Evolutionary conservation across 2,888 invertebrate species (phyloP), one percentile per base, ranked within the genome.

Genomic region (Pseudococcus viburni): DNA sequence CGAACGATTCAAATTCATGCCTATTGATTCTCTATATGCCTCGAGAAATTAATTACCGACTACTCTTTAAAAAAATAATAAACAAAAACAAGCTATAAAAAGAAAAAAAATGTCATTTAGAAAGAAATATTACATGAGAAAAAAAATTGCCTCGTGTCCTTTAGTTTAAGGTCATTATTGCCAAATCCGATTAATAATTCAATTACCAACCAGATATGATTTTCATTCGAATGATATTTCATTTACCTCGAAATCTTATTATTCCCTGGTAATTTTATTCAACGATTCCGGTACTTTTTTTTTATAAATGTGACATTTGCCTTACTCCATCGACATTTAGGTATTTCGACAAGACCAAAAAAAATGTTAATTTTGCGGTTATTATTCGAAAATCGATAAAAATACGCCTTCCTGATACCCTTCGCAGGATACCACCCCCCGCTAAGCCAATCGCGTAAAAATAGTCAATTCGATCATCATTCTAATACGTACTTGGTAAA

Each of bases 401-500:
- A 83, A 83, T n/a, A 19, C 9, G 19, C 11, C 80, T 83, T 46
- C 46, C 46, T 83, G 80, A 19, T 83, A 19, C 8, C 80, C 46
- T 83, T 83, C 80, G 11, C 1, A 12, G 22, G 19, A 64, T 0
- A 4, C 3, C n/a, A 73, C 33, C 73, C 15, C 73, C 73, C 17
- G 39, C 73, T 73, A 33, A 73, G 73, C 73, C 33, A 73, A 33
- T 73, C 33, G 7, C 33, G 3, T 73, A 83, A n/a, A 64, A 42
- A 42, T 42, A 64, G 12, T 51, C 55, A n/a, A 64, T 64, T 19
- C 22, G 3, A 3, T 8, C 8, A 64, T 19, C 22, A 22, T 9
- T 19, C 22, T 0, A 6, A n/a, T 83, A 83, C 85, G 73, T 85
- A 88, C 88, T 85, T 85, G 17, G 88, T 51, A 26, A 88, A 84